Evolutionary conservation across 2,888 invertebrate species (phyloP).

Genomic region (Panzeria rudis): DNA sequence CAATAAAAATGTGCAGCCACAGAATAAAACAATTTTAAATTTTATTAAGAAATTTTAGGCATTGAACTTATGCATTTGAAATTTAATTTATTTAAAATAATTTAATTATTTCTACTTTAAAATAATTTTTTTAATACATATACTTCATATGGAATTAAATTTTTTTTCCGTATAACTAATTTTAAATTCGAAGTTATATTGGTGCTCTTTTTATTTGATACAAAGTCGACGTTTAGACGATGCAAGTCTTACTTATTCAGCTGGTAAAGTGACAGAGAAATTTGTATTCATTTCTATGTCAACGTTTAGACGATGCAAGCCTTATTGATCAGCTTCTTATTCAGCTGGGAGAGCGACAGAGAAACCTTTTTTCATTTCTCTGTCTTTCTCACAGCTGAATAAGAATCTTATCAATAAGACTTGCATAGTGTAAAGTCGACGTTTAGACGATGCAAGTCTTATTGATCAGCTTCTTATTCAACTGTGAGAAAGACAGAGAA

Average conservation of each 20-base stretch:
- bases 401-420: too few relatives aligned
- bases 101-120: slow-evolving; percentile 4
- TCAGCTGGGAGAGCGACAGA: too few relatives aligned
- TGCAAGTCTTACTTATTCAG: background rate
- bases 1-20: background rate
- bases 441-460: too few relatives aligned
- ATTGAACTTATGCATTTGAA: slow-evolving; percentile 49
- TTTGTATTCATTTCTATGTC: too few relatives aligned
- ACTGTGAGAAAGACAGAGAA: too few relatives aligned
- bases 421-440: too few relatives aligned
- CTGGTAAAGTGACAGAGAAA: too few relatives aligned
- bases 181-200: background rate
- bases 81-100: slow-evolving; percentile 15
- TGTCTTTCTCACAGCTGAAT: too few relatives aligned
- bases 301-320: too few relatives aligned
- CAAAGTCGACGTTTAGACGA: background rate
- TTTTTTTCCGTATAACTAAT: background rate
- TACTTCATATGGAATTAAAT: background rate
- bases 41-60: slow-evolving; percentile 63
- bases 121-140: background rate
- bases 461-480: too few relatives aligned
- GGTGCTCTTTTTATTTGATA: background rate
- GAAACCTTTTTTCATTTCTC: too few relatives aligned
- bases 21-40: slow-evolving; percentile 29
- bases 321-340: too few relatives aligned